phyloP scores from a whole-genome alignment of 2,888 invertebrate species.

The Drosophila sordidapex region DNA sequence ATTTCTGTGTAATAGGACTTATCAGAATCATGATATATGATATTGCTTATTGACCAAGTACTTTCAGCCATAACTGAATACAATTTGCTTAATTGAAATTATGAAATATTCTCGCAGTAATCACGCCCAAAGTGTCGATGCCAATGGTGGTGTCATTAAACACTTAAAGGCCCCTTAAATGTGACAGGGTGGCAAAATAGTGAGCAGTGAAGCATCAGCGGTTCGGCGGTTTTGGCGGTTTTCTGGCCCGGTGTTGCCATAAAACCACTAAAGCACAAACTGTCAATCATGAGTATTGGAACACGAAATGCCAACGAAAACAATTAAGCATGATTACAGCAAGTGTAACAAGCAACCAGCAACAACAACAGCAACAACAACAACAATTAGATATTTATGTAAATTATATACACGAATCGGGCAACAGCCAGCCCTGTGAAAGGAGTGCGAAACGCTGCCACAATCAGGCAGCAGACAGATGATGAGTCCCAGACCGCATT shows the following conservation, averaged over 20 bases:
- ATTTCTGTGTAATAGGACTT: slow-evolving; percentile 14
- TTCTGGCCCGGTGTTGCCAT: slow-evolving; percentile 55
- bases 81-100: slow-evolving; percentile 75
- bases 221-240: slow-evolving; percentile 26
- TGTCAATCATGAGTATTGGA: slow-evolving; percentile 72
- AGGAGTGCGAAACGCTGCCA: slow-evolving; percentile 40
- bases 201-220: slow-evolving; percentile 15
- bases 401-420: slow-evolving; percentile 65
- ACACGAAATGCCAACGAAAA: slow-evolving; percentile 75
- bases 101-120: slow-evolving; percentile 64
- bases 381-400: slow-evolving; percentile 79
- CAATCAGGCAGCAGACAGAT: slow-evolving; percentile 44
- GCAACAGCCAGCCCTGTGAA: slow-evolving; percentile 14
- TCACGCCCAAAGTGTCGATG: slow-evolving; percentile 9
- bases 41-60: slow-evolving; percentile 40
- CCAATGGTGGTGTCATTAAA: slow-evolving; percentile 69
- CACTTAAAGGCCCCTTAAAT: slow-evolving; percentile 72
- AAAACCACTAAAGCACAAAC: slow-evolving; percentile 75
- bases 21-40: slow-evolving; percentile 43
- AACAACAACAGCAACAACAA: slow-evolving; percentile 24
- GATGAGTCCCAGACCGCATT: slow-evolving; percentile 54
- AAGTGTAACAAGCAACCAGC: slow-evolving; percentile 50
- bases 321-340: slow-evolving; percentile 78
- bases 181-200: slow-evolving; percentile 8
- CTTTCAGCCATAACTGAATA: slow-evolving; percentile 44